Evolutionary conservation across 1,140 invertebrate species (phyloP), one percentile per base, ranked within the genome.

Genomic region (Penaeus japonicus): DNA sequence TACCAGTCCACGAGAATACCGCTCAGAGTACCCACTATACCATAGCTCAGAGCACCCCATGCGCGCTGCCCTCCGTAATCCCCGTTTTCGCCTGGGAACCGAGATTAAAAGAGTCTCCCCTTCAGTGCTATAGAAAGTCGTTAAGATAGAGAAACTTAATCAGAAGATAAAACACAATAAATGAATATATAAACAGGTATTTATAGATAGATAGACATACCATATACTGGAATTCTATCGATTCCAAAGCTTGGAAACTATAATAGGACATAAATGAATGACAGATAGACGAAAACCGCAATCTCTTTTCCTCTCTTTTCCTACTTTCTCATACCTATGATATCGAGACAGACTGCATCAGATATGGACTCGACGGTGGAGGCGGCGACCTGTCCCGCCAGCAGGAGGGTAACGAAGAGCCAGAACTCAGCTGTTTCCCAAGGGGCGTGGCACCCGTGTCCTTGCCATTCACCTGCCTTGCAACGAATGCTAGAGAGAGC

Each of bases 1-100:
- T 27, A 53, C 75, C 75, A 80, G 78, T 87, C 85, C 32, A 87
- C 85, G 77, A 87, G 77, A 5, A 87, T 22, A 20, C 85, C 85
- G 22, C 85, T 87, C 20, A 80, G n/a, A 15, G 54, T 35, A 17
- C 85, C 85, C 24, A 81, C 4, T 1, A 87, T 10, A 2, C 85
- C 85, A 27, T 87, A 87, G 54, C 85, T 87, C 1, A 79, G 17
- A 27, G 47, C 78, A 1, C 85, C 85, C 85, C 85, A 87, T 24
- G 54, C 78, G 5, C 85, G 24, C 24, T 87, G 85, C 1, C 35
- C 22, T 4, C 85, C 85, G 27, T 87, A 87, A 17, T 70, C 54
- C 3, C 77, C 85, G 15, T 22, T 59, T 35, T 81, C 78, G 17
- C 85, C 85, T 87, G 77, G 17, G 35, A 35, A 30, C 18, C 1